Base-by-base conservation (phyloP, 2,888 invertebrate genomes). In the Dynastes grantii region DNA sequence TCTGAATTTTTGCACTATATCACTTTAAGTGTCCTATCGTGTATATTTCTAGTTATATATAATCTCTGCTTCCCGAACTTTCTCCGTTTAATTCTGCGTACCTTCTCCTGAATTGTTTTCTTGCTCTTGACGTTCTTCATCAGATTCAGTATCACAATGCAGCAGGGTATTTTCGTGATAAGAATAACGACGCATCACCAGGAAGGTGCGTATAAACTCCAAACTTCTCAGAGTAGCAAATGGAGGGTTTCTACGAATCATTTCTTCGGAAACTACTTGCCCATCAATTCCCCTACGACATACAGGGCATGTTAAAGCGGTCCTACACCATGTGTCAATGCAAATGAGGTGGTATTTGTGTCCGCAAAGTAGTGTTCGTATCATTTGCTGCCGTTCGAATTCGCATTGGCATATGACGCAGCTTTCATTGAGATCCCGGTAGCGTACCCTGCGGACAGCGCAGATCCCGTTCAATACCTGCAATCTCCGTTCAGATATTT, bases 361-460 rank as follows among this genome's bases (percentile, higher is more conserved):
- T 9, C 16, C 58, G 40, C 71, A 73, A 16, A 32, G 58, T n/a
- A 73, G n/a, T 1, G n/a, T 2, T 2, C 55, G 32, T 8, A 58
- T 16, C 27, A 11, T 73, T 8, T 73, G 71, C 1, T n/a, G 16
- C 9, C 4, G 2, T 16, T 55, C 71, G 40, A 73, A 73, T 9
- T 73, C 71, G 16, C n/a, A 9, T 9, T 51, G 40, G 71, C 71
- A 73, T n/a, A 73, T 73, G 9, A 73, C 58, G 40, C 71, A 73
- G 16, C 32, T 58, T 3, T 73, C 71, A n/a, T 16, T 16, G 6
- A 58, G 2, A 22, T 73, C 71, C 8, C 29, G 5, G 5, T 32
- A 16, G 0, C 13, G 16, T n/a, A 58, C 58, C 2, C 1, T 8
- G 9, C 40, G 55, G 2, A 22, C 58, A 5, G 58, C 37, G 11